phyloP scores from a whole-genome alignment of 2,888 invertebrate species.

The Latrodectus elegans region DNA sequence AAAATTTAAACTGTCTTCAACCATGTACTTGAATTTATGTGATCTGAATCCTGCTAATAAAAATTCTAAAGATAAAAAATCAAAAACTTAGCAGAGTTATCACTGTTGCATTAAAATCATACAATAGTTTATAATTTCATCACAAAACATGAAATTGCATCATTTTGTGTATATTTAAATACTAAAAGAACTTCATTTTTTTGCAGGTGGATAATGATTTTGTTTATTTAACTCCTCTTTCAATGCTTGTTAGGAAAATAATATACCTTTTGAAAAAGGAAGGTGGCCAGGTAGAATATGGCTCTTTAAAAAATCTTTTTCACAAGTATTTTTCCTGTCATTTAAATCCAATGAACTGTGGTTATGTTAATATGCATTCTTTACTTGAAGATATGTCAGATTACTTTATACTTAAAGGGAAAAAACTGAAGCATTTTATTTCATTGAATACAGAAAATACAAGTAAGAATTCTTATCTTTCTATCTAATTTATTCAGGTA shows the following conservation, averaged over 20 bases:
- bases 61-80: too few species aligned
- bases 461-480: conserved; percentile 28
- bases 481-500: not conserved
- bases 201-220: conserved; percentile 74
- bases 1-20: too few species aligned
- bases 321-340: conserved; percentile 75
- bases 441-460: conserved; percentile 65
- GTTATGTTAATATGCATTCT: conserved; percentile 77
- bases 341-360: conserved; percentile 78
- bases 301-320: conserved; percentile 72
- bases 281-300: conserved; percentile 76
- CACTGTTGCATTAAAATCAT: too few species aligned
- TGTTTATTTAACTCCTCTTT: conserved; percentile 76
- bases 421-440: conserved; percentile 74
- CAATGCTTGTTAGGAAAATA: conserved; percentile 78
- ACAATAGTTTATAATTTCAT: too few species aligned
- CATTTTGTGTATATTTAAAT: not conserved
- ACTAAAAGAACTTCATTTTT: not conserved
- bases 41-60: too few species aligned
- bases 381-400: conserved; percentile 79
- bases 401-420: conserved; percentile 77
- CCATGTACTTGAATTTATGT: too few species aligned
- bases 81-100: too few species aligned
- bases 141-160: too few species aligned
- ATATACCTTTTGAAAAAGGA: conserved; percentile 77